Evolutionary conservation across 2,888 invertebrate species (phyloP).

Genomic region (Carcina quercana): DNA sequence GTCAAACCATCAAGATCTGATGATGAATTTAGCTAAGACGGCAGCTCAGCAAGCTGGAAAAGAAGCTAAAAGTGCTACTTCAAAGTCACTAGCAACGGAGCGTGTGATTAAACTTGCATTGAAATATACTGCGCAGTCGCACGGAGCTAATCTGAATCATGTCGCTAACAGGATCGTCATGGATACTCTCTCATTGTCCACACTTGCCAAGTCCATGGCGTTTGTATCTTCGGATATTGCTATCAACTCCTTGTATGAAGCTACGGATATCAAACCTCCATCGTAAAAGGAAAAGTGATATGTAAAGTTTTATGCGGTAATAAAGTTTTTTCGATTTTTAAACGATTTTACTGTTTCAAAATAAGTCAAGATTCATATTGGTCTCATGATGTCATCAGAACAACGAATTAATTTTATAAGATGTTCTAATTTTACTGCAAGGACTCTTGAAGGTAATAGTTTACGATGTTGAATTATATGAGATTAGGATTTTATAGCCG

Average conservation of each 20-base stretch:
- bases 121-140: conserved; percentile 61
- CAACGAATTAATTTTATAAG: too few species aligned
- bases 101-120: conserved; percentile 57
- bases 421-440: too few species aligned
- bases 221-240: conserved; percentile 66
- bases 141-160: conserved; percentile 59
- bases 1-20: conserved; percentile 62
- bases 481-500: too few species aligned
- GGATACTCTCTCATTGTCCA: conserved; percentile 59
- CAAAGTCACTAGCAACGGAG: conserved; percentile 59
- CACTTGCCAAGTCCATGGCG: conserved; percentile 65
- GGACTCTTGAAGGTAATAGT: too few species aligned
- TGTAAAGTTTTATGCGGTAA: too few species aligned
- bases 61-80: conserved; percentile 61
- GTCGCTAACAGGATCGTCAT: conserved; percentile 63
- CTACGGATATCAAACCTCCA: conserved; percentile 60
- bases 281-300: too few species aligned
- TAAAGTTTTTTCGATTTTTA: too few species aligned
- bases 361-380: too few species aligned
- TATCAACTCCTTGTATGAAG: conserved; percentile 62
- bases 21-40: conserved; percentile 68
- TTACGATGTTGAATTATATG: too few species aligned
- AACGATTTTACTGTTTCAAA: too few species aligned
- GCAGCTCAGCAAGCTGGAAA: conserved; percentile 68
- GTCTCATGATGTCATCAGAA: too few species aligned